Evolutionary conservation across 1,140 invertebrate genomes (phyloP), one percentile per base, ranked within the genome.

Genomic region (Eupristina koningsbergeri): DNA sequence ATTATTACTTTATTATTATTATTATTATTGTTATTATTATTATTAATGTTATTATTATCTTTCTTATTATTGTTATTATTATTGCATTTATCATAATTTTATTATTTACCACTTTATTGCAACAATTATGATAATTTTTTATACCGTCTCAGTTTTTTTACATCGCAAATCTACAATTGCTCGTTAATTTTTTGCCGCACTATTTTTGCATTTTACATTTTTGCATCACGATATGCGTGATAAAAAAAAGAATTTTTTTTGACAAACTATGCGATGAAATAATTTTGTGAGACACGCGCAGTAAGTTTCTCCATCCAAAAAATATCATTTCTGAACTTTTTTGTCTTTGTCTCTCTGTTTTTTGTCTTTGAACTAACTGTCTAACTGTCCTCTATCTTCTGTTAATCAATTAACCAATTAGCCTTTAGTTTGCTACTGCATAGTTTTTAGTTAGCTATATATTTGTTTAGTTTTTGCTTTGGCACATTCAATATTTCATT

Each of bases 261-360:
- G 79, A 78, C 77, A 82, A 84, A 84, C 77, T 84, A 82, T 84
- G 69, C 67, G 50, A 79, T 79, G 76, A 79, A 61, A 63, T 47
- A 34, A 63, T 80, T n/a, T 79, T 74, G 63, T 64, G 76, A 87
- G 84, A 39, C 78, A 88, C 88, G 85, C 88, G 85, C 88, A 89
- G 91, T 92, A 91, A 92, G 91, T 92, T 92, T 87, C 82, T 88
- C 88, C 90, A 92, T 92, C 91, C 92, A 92, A 92, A 91, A 92
- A 92, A 92, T 92, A 92, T 92, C 91, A 92, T 92, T 92, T 92
- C 89, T 81, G 41, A 81, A 85, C 45, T 58, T 84, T 85, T 81
- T 58, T 85, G 58, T 85, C 63, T 85, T 22, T 81, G 47, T 85
- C n/a, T 85, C 79, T 19, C 47, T 74, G 75, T 84, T 83, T 79